Evolutionary conservation across 1,140 invertebrate species (phyloP), one percentile per base, ranked within the genome.

Genomic region (Drosophila sucinea): DNA sequence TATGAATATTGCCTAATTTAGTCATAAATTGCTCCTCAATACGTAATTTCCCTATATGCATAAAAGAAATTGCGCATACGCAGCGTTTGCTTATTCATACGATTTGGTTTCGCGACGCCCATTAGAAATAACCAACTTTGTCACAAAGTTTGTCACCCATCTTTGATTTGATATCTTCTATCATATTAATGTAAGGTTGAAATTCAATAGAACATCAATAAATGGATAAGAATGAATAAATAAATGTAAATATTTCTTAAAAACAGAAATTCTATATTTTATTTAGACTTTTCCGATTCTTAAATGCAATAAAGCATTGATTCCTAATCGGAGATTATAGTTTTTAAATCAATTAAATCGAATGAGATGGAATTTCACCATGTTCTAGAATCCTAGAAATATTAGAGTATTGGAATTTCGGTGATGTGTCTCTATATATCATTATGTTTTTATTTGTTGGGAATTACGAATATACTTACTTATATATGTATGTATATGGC

Each of bases 41-140:
- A 61, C 44, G 35, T 51, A n/a, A 11, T 32, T 35, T 29, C 11
- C 6, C 25, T 44, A 54, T 70, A 70, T 67, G 70, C 78, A 73
- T 75, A 68, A 69, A 27, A 77, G 62, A 85, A 67, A 77, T 82
- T 77, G 70, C 83, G 83, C 83, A 86, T 86, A 86, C 83, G 84
- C 77, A 33, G 55, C 77, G 70, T 65, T 25, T 51, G 60, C 76
- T 33, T 57, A 77, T 54, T 67, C 54, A 69, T 73, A 83, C 54
- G 38, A 7, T 58, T 67, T 60, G 25, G 27, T 51, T 51, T 17
- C 17, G 17, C 17, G 4, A 38, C 11, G 11, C 35, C 1, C 35
- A 11, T 33, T 38, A 11, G 35, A 10, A 11, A 38, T 38, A 1
- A 38, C 17, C 35, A 38, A 38, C 10, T 38, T 38, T 11, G 2